Base-by-base conservation (phyloP, 2,113 vertebrate genomes). In the Leiothrix lutea region DNA sequence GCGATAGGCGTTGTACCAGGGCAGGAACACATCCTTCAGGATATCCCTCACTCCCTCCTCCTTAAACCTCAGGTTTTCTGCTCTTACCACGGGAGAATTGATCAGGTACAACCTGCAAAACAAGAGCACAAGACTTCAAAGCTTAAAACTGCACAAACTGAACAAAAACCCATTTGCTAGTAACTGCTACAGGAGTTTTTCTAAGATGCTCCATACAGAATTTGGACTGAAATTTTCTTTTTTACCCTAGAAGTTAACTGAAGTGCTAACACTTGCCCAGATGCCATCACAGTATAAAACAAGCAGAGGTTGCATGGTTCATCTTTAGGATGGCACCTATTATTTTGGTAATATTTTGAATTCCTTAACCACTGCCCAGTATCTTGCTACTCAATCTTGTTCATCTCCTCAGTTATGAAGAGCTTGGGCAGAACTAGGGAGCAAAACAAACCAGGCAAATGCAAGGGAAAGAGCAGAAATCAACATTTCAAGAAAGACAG, bases 1-100 rank as follows among this genome's bases (percentile, higher is more conserved):
- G 95, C 99, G 99, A 82, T 99, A 99, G 3, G 99, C 99, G 1
- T 99, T 99, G 95, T 99, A 99, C 99, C 99, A 99, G 4, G 99
- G 99, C 90, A 99, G 96, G 94, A 99, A 99, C n/a, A 99, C 99
- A 35, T 99, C 99, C 96, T 99, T 99, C 80, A 99, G 96, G 75
- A 99, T 97, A 8, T 99, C 99, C 38, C 99, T 98, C 26, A 99
- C 99, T 0, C 99, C 99, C 5, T 99, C 99, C 94, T 99, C 99
- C 95, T 99, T 99, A 95, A 99, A 99, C 67, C 99, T 98, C 87
- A 99, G 97, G 90, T 99, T 99, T 93, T 99, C 99, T 65, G 99
- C 99, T 96, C 99, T 98, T 33, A 99, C 99, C 58, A 99, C 99
- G 0, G 99, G 99, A 80, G 99, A 99, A 97, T 99, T 99, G 95